Base-by-base conservation (phyloP, 1,140 invertebrate genomes). In the Oncopeltus fasciatus region DNA sequence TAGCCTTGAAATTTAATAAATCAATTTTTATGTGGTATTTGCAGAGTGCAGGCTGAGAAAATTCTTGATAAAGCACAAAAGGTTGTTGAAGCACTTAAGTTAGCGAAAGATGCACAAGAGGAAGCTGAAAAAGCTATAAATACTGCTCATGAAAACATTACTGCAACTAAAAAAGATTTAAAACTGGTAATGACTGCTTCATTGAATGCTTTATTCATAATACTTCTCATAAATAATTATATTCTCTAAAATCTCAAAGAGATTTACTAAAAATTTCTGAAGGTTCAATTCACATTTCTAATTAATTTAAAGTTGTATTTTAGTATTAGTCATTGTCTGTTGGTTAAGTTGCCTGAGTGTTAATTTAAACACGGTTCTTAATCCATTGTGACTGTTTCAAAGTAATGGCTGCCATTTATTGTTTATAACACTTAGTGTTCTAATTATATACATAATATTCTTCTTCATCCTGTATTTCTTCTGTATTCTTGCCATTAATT, bases 91-190 rank as follows among this genome's bases (percentile, higher is more conserved):
- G 74, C 80, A 5, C 68, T 89, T 31, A 73, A 77, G 46, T 85
- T 89, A 53, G 87, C 91, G 0, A 75, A 81, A 67, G 77, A 76
- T 4, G 88, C 87, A 1, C 92, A 96, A 73, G 75, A 81, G 33
- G 80, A 82, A 62, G 92, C 92, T 1, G 78, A 85, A 67, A 72
- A 74, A 49, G 88, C 90, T 33, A 93, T 95, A 67, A 75, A 83
- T 38, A 83, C 84, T 71, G 91, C 92, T 0, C 84, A 86, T 62
- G 75, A 76, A 28, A 87, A 94, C 69, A 92, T 95, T 38, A 73
- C 75, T 28, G 75, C 82, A 60, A 87, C 89, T 11, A 81, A 89
- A 68, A 76, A 75, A 61, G 87, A 93, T 75, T 76, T 96, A 28
- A 75, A 77, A 20, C 74, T 77, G 72, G 81, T 82, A 69, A 2